Evolutionary conservation across 2,797 vertebrate species (phyloP), one percentile per base, ranked within the genome.

Genomic region (Numenius phaeopus): DNA sequence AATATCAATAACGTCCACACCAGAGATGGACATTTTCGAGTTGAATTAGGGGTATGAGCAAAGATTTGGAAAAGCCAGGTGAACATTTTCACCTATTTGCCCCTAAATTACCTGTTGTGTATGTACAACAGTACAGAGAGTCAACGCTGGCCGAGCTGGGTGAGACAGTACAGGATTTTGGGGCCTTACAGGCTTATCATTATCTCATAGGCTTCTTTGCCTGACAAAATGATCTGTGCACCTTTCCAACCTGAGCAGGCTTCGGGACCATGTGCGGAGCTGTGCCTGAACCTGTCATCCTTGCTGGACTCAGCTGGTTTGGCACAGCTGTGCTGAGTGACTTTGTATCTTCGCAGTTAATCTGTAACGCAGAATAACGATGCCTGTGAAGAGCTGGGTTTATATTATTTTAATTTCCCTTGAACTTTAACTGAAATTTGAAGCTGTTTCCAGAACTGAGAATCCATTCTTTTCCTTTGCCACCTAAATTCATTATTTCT

Each of bases 291-390:
- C 37, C 44, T 76, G 58, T 76, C 76, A 85, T 76, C 54, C 67
- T 46, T 52, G 54, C 59, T 80, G 79, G 85, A 32, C 42, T 34
- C 79, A 80, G 79, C 79, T 90, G 88, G 12, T 85, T 91, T 90
- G 95, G 64, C 76, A 77, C 55, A 58, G 83, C 37, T 6, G 0
- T 12, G 4, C 64, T 21, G 52, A 44, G 21, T 66, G 87, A 24
- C 30, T 91, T 54, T 27, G 29, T 71, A 9, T 75, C 57, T 61
- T 76, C 6, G 0, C 39, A 57, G 65, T 73, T 89, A 61, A 82
- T 89, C 75, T 79, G 50, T 70, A 55, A 78, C 3, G 1, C 34
- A 58, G 61, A 73, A 30, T 12, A 49, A 6, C 5, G 57, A 73
- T 80, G 30, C 29, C 42, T 62, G 9, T 83, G 75, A 83, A 50